phyloP scores from a whole-genome alignment of 2,888 invertebrate genomes.

The Macaria liturata region DNA sequence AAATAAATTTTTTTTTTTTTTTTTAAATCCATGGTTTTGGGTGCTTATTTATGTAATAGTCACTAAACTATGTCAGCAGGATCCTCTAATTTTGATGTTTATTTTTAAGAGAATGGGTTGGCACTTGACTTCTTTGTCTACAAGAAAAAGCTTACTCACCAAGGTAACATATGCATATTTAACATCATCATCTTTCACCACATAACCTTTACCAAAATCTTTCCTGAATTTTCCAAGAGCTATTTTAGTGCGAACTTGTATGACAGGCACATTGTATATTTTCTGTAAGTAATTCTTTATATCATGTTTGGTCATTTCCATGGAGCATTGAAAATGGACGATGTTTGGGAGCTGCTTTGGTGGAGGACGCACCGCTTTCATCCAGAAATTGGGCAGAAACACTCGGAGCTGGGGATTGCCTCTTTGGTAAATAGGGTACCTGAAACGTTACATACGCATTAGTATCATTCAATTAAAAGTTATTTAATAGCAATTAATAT shows the following conservation, averaged over 20 bases:
- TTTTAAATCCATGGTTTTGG: too few species aligned
- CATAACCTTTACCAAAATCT: conserved; percentile 84
- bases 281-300: conserved; percentile 97
- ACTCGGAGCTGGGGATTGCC: conserved; percentile 97
- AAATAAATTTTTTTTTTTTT: too few species aligned
- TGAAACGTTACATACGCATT: conserved; percentile 51
- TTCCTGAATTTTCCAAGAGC: conserved; percentile 86
- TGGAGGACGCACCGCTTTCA: conserved; percentile 92
- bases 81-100: too few species aligned
- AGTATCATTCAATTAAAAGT: not conserved
- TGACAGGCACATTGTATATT: conserved; percentile 94
- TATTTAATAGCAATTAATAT: too few species aligned
- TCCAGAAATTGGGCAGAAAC: conserved; percentile 98
- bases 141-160: conserved; percentile 82
- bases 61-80: too few species aligned
- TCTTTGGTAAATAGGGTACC: conserved; percentile 95
- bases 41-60: too few species aligned
- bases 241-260: conserved; percentile 90
- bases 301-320: conserved; percentile 96
- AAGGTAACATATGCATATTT: conserved; percentile 91
- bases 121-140: too few species aligned
- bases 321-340: conserved; percentile 94
- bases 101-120: too few species aligned
- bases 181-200: conserved; percentile 92
- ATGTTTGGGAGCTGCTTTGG: conserved; percentile 89